Evolutionary conservation across 1,140 invertebrate genomes (phyloP), one percentile per base, ranked within the genome.

Genomic region (Calosoma granatense): DNA sequence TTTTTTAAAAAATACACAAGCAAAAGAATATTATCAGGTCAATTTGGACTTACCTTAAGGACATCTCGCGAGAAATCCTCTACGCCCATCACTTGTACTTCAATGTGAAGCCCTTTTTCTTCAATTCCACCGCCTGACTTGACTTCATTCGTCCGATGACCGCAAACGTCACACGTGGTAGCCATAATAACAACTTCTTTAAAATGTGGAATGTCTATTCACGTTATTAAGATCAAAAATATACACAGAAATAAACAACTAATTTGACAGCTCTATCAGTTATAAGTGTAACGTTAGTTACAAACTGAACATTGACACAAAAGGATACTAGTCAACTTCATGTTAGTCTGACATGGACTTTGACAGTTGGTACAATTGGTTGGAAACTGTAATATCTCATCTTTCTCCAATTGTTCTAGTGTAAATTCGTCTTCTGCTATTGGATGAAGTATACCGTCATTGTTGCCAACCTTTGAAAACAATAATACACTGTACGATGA

Each of bases 151-250:
- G 92, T 94, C 66, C 86, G 80, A 68, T 87, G 80, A 0, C 95
- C 96, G 75, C 97, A 99, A 1, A 64, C 63, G 15, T 97, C 94
- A 72, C 97, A 99, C 1, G 73, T 79, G 0, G 92, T 96, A 1
- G 94, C 93, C 96, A 99, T 99, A 51, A 99, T 94, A 0, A 99
- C 83, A 1, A 94, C 92, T 74, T 98, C 91, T 74, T 98, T 97
- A 70, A 98, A 98, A 72, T 94, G 86, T 2, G 95, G 95, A 68
- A 98, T 97, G 56, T 90, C 86, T 90, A 63, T 53, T n/a, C n/a
- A n/a, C n/a, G n/a, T n/a, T n/a, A n/a, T n/a, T n/a, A n/a, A n/a
- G n/a, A 41, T 59, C 14, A 70, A 69, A 67, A 14, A 72, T 70
- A 53, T 20, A 6, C 14, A 4, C 17, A 22, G 51, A 53, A 57